These are phyloP conservation scores for Oceanodroma leucorhoa DNA, from an alignment of 2,797 vertebrate genomes.

Conservation along the genomic window DNA sequence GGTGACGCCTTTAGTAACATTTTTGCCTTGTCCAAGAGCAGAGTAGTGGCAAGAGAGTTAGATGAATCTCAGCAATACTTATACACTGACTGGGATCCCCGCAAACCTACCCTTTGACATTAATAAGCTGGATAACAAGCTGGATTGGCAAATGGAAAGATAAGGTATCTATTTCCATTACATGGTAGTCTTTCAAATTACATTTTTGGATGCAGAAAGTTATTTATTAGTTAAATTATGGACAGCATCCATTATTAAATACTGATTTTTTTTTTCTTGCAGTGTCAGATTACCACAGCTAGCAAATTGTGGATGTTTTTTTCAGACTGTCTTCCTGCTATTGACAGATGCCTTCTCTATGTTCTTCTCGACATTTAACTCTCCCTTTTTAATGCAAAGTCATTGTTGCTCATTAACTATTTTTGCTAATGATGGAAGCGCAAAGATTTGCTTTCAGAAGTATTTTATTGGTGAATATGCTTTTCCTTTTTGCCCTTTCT, in stretches of 20 bases:
- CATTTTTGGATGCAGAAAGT: background rate
- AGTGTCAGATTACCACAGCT: background rate
- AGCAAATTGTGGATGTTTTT: background rate
- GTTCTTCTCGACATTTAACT: background rate
- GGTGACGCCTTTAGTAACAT: background rate
- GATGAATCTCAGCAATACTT: background rate
- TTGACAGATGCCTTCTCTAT: background rate
- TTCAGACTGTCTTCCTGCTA: background rate
- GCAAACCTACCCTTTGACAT: background rate
- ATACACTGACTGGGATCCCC: background rate
- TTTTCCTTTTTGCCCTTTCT: background rate
- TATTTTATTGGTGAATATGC: background rate
- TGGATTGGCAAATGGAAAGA: background rate
- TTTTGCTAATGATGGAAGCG: background rate
- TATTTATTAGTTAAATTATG: background rate
- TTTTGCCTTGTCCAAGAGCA: background rate
- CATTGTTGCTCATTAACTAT: background rate
- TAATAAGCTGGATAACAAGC: background rate
- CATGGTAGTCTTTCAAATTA: background rate
- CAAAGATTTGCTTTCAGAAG: background rate
- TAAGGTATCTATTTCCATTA: background rate
- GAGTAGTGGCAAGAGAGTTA: background rate
- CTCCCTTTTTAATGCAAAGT: background rate
- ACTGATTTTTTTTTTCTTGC: background rate
- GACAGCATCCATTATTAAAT: background rate